Base-by-base conservation (phyloP, 2,113 vertebrate species). In the Pipra filicauda region DNA sequence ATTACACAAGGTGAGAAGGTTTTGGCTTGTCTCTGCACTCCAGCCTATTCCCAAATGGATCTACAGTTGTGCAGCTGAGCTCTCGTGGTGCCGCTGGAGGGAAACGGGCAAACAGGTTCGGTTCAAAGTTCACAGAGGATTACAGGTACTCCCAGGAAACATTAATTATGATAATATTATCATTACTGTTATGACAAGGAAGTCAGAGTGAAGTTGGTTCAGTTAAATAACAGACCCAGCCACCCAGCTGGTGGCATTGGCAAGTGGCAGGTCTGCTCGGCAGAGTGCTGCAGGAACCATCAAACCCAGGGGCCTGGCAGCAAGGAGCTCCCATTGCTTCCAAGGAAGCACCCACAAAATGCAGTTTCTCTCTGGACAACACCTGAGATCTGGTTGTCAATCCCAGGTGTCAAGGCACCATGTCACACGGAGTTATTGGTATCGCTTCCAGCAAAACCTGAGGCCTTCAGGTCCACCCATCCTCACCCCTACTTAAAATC, bases 401-500 rank as follows among this genome's bases (percentile, higher is more conserved):
- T 31, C 24, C 30, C 30, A 4, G 4, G 24, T 15, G 27, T 18
- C 31, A 48, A 24, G 62, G 48, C 20, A 12, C 21, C 6, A 2
- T 0, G 7, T 7, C 22, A 83, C 75, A 24, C 22, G 0, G 0
- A 37, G 33, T 49, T 13, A 54, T 1, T 4, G 18, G 18, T 26
- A 62, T 28, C 28, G 5, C 11, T 51, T 33, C 1, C 8, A 62
- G 27, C 14, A 44, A 59, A 55, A 31, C 27, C 12, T 5, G 6
- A 73, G 10, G 44, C 46, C 22, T 35, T 87, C 19, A 3, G 28
- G 26, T 1, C 2, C 6, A 1, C 17, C 39, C 44, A 11, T 8
- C 35, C 44, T 37, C 62, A 64, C 12, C 24, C 67, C 35, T 4
- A 27, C 15, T 35, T 9, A 27, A 52, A 71, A 43, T 9, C 26